Percentiles rank a stretch among this genome's conserved stretches.
Conservation (phyloP, 2,113 vertebrate genomes). For the Panthera leo region DNA sequence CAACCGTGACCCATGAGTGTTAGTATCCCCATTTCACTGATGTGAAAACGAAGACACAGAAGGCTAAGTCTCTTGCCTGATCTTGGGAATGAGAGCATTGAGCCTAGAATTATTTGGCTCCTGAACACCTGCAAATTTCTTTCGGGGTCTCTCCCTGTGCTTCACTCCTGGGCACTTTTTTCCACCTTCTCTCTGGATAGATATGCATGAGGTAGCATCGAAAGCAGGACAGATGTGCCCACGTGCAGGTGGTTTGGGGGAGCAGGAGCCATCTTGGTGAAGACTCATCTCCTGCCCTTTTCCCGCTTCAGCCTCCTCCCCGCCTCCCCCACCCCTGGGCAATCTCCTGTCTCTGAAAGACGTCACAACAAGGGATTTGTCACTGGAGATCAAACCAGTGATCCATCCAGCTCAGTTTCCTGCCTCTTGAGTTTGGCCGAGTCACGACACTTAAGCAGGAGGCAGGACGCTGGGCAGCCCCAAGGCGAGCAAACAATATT, state of each 20-base stretch:
- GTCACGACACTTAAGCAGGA: conserved; percentile 59
- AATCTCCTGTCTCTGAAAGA: neutral
- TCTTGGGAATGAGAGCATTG: neutral
- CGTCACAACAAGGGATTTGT: conserved; percentile 74
- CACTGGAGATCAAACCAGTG: conserved; percentile 58
- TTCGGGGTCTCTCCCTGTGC: neutral
- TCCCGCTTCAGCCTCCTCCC: neutral
- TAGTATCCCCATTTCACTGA: neutral
- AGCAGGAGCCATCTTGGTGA: neutral
- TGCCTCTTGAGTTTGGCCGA: conserved; percentile 54
- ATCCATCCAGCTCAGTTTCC: conserved; percentile 49
- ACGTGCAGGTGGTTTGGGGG: neutral
- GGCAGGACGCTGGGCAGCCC: neutral
- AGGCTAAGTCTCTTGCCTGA: neutral
- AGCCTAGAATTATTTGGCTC: neutral
- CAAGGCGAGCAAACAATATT: conserved; percentile 36
- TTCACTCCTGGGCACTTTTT: neutral
- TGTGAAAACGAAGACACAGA: neutral
- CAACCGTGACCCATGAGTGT: neutral
- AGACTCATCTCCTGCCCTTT: neutral
- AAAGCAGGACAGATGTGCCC: neutral
- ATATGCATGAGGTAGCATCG: neutral
- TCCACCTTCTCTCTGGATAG: neutral
- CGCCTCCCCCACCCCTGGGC: neutral
- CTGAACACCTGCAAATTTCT: neutral